A percentile compares a stretch with the other conserved stretches of the same genome.
phyloP scores from a whole-genome alignment of 2,888 invertebrate species.

The Girardia tigrina region DNA sequence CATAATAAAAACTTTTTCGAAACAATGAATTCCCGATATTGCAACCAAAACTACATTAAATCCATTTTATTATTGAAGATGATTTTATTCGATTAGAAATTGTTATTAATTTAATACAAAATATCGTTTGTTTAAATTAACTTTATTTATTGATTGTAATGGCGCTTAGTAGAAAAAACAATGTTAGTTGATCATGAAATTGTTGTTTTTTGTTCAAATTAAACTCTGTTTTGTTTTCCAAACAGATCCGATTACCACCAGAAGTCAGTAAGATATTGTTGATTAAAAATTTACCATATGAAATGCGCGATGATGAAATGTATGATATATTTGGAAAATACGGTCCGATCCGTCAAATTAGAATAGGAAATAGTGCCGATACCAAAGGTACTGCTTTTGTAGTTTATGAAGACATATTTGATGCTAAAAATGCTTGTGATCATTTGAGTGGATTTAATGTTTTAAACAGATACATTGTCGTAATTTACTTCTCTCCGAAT shows the following conservation, averaged over 20 bases:
- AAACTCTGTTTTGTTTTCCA: background rate
- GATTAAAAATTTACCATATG: constrained; percentile 89
- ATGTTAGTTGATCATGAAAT: background rate
- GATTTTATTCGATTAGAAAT: no score
- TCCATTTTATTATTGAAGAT: no score
- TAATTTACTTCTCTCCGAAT: constrained; percentile 94
- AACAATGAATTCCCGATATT: no score
- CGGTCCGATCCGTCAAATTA: constrained; percentile 91
- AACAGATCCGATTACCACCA: constrained; percentile 70
- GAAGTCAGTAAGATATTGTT: constrained; percentile 94
- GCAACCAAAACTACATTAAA: no score
- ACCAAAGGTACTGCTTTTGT: constrained; percentile 97
- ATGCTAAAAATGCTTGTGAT: constrained; percentile 98
- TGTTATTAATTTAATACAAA: no score
- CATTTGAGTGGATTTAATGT: constrained; percentile 97
- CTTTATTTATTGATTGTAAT: background rate
- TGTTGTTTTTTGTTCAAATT: background rate
- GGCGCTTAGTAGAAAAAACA: background rate
- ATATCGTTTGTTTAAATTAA: no score
- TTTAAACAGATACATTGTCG: constrained; percentile 94
- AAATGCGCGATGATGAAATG: constrained; percentile 99
- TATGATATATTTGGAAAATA: constrained; percentile 99
- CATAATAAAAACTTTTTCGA: no score
- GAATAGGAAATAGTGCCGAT: constrained; percentile 92
- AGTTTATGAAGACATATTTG: constrained; percentile 98